phyloP scores from a whole-genome alignment of 2,113 vertebrate genomes.

The Athene noctua region DNA sequence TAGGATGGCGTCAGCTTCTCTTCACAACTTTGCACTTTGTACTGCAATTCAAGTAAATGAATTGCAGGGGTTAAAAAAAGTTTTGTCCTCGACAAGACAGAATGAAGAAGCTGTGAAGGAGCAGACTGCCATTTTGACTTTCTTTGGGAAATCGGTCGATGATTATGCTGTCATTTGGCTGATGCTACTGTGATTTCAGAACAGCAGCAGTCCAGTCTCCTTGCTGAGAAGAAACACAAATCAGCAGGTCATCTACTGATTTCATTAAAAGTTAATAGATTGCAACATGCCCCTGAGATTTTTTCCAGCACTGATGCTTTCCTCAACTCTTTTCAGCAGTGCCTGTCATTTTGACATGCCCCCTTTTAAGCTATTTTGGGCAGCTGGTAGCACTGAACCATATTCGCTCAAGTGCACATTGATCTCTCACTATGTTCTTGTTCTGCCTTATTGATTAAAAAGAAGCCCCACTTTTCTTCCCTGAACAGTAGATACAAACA shows the following conservation, averaged over 20 bases:
- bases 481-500: neutral
- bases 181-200: constrained; percentile 25
- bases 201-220: constrained; percentile 29
- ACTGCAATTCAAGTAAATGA: neutral
- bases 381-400: constrained; percentile 13
- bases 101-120: neutral
- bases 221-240: constrained; percentile 58
- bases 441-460: constrained; percentile 9
- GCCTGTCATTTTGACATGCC: constrained; percentile 24
- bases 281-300: constrained; percentile 49
- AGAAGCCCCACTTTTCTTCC: constrained; percentile 21
- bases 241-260: constrained; percentile 60
- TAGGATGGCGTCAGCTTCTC: neutral
- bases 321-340: neutral
- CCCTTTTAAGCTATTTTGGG: constrained; percentile 29
- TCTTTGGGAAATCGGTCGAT: constrained; percentile 39
- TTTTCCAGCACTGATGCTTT: constrained; percentile 41
- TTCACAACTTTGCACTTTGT: neutral
- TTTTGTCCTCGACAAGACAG: neutral
- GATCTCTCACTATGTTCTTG: constrained; percentile 32
- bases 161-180: neutral
- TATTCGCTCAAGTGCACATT: neutral
- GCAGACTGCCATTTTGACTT: constrained; percentile 18
- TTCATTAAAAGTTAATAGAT: constrained; percentile 69
- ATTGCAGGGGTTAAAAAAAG: neutral